Conservation (phyloP, 1,140 invertebrate genomes). For the Temnothorax nylanderi region DNA sequence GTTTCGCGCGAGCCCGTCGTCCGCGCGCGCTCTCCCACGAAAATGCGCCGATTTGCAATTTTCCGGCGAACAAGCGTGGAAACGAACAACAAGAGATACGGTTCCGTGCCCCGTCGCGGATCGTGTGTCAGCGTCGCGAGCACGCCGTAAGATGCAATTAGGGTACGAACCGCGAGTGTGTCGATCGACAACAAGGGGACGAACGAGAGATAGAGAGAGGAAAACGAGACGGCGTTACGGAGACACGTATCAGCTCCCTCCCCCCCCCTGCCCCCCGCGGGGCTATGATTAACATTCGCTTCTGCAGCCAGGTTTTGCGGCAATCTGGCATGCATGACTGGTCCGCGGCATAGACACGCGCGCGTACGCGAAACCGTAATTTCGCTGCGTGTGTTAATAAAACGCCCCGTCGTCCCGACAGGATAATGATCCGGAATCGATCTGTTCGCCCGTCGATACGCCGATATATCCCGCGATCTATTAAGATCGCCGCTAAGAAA, state of each 20-base stretch:
- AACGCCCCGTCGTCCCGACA: conserved; percentile 9
- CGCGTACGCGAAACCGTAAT: conserved; percentile 27
- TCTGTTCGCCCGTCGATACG: conserved; percentile 27
- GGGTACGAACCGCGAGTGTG: conserved; percentile 28
- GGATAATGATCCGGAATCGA: conserved; percentile 22
- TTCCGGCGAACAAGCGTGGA: conserved; percentile 44
- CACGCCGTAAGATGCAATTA: conserved; percentile 61
- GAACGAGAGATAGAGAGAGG: neutral
- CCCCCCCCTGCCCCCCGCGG: neutral
- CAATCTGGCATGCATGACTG: conserved; percentile 78
- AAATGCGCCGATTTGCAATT: conserved; percentile 44
- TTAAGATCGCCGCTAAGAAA: conserved; percentile 41
- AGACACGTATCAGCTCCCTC: conserved; percentile 51
- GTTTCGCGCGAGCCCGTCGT: neutral
- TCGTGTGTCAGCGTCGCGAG: neutral
- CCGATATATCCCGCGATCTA: conserved; percentile 1
- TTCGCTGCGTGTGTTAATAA: conserved; percentile 46
- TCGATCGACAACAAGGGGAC: conserved; percentile 5
- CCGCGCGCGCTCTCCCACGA: conserved; percentile 1
- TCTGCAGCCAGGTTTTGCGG: conserved; percentile 69
- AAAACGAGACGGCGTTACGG: conserved; percentile 49
- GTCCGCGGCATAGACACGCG: conserved; percentile 57
- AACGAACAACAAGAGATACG: conserved; percentile 5
- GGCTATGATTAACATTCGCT: conserved; percentile 73
- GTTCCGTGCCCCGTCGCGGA: neutral